Percentiles rank a stretch among this genome's conserved stretches.
Evolutionary conservation across 1,140 invertebrate genomes (phyloP).

Genomic region (Musca domestica): DNA sequence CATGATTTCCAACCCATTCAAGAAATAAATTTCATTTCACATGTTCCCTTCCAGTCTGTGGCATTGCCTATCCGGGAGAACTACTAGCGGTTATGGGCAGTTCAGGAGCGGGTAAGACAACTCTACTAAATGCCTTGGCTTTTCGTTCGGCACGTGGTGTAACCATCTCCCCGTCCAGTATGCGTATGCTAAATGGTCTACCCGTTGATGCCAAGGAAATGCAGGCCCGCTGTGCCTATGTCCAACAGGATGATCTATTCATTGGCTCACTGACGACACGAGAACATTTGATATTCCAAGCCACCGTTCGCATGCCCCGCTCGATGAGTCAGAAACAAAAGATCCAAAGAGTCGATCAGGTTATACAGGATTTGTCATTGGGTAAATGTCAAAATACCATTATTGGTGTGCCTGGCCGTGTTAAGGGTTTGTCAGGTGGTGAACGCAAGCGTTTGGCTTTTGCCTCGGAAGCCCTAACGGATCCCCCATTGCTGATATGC

Average conservation of each 20-base stretch:
- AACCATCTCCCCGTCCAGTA: slow-evolving; percentile 42
- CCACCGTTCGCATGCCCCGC: slow-evolving; percentile 88
- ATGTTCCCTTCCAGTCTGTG: slow-evolving; percentile 73
- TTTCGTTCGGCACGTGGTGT: slow-evolving; percentile 70
- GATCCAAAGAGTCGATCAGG: slow-evolving; percentile 82
- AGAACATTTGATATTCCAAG: slow-evolving; percentile 89
- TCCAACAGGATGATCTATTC: slow-evolving; percentile 95
- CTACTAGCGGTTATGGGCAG: slow-evolving; percentile 90
- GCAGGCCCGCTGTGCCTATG: slow-evolving; percentile 83
- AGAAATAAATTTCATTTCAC: background rate
- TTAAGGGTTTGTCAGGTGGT: slow-evolving; percentile 84
- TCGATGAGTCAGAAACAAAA: slow-evolving; percentile 73
- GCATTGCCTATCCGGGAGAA: slow-evolving; percentile 85
- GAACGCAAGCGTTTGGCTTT: slow-evolving; percentile 95
- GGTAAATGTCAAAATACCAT: slow-evolving; percentile 83
- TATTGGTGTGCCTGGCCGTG: slow-evolving; percentile 79
- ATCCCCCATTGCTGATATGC: slow-evolving; percentile 93
- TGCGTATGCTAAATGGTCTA: slow-evolving; percentile 69
- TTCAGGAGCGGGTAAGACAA: slow-evolving; percentile 95
- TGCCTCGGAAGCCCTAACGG: slow-evolving; percentile 91
- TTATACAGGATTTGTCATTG: slow-evolving; percentile 72
- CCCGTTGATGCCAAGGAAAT: slow-evolving; percentile 67
- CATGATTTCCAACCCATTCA: too few species aligned
- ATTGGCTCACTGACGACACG: slow-evolving; percentile 87
- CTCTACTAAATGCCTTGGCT: slow-evolving; percentile 86